Evolutionary conservation across 1,140 invertebrate genomes (phyloP), one percentile per base, ranked within the genome.

Genomic region (Drosophila mauritiana): DNA sequence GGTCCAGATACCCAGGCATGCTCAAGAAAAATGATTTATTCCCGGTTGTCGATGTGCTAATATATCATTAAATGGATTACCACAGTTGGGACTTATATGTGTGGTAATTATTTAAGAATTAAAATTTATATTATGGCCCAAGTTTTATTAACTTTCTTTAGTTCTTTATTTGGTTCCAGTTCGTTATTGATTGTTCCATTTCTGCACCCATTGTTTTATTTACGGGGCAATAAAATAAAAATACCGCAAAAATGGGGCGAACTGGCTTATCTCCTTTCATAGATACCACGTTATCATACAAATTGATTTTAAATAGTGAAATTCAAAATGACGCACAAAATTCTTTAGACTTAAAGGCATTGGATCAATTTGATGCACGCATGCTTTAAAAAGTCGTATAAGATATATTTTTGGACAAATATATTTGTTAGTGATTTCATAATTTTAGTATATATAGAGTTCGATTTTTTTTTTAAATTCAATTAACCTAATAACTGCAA

Each of bases 281-380:
- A 34, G 58, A 36, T 69, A 40, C 39, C 39, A 70, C n/a, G 12
- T 40, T 20, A 15, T 40, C 67, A 48, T 70, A 57, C 36, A 56
- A 69, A 70, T 70, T 56, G 67, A 42, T 48, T 48, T 69, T 49
- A 56, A 70, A 27, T 69, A 70, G 64, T 43, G 67, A 70, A 70
- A 70, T 49, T 39, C 36, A 27, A 48, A 7, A 40, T 34, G 27
- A 20, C 11, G 31, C 20, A 27, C 11, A 15, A 22, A 39, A 55
- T 69, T 55, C 39, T 56, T 39, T 2, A 6, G 42, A 34, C 3
- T 15, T 48, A 40, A 34, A 56, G 40, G 8, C 39, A 48, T 42
- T 70, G 36, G 42, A 69, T 22, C 20, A 22, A 22, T 3, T 2
- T 22, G 20, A 22, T 3, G 20, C 20, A 22, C 6, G 20, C 8